phyloP scores from a whole-genome alignment of 1,140 invertebrate species.

The Brachionus rotundiformis region DNA sequence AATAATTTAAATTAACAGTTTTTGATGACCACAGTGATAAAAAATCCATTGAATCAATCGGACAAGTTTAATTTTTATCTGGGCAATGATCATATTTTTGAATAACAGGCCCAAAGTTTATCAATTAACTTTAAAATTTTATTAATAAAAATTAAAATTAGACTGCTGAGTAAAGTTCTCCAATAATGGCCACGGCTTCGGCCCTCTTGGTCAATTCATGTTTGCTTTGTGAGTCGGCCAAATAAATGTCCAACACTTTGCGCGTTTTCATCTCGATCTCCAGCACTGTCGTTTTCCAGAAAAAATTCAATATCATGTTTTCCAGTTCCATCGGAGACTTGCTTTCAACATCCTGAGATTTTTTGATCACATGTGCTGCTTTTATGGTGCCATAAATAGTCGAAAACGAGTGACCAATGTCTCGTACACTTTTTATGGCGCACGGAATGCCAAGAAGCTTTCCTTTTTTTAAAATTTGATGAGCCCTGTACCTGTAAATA shows the following conservation, averaged over 20 bases:
- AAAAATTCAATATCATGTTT: constrained; percentile 16
- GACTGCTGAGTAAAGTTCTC: constrained; percentile 8
- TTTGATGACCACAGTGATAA: no score
- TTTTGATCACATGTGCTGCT: constrained; percentile 13
- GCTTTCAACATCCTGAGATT: background rate
- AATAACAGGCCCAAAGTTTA: background rate
- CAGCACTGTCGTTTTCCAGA: background rate
- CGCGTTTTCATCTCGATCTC: constrained; percentile 33
- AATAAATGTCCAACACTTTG: constrained; percentile 35
- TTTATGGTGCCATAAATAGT: constrained; percentile 5
- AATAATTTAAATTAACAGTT: no score
- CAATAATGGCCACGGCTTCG: background rate
- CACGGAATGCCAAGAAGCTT: constrained; percentile 17
- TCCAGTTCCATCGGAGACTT: background rate
- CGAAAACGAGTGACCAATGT: constrained; percentile 2
- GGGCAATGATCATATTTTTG: background rate
- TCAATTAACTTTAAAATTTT: background rate
- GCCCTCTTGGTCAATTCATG: background rate
- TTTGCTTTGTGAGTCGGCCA: background rate
- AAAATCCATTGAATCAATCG: no score
- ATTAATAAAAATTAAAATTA: background rate
- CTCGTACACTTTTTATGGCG: background rate
- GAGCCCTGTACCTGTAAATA: constrained; percentile 3
- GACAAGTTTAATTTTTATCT: background rate
- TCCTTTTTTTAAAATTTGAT: constrained; percentile 3